Conservation (phyloP, 2,888 invertebrate species). For the Chrysotoxum bicinctum region DNA sequence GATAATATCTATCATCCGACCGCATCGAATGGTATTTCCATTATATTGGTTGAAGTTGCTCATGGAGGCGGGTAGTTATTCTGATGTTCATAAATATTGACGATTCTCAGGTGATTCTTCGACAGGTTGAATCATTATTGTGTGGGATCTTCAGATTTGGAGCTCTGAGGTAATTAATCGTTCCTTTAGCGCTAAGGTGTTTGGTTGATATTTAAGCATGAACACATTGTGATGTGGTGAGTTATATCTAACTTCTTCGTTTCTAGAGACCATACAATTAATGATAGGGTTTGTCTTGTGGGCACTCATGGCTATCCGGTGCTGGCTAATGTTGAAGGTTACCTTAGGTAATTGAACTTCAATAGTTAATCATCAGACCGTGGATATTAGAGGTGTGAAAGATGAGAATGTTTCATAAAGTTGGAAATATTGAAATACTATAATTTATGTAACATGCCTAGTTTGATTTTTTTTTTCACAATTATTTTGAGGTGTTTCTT, state of each 20-base stretch:
- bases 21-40: constrained; percentile 41
- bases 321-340: constrained; percentile 47
- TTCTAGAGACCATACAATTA: constrained; percentile 5
- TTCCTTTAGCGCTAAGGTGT: background rate
- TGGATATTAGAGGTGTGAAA: background rate
- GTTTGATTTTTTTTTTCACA: background rate
- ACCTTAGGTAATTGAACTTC: constrained; percentile 52
- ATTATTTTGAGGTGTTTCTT: background rate
- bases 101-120: constrained; percentile 51
- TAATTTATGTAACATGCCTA: background rate
- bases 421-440: background rate
- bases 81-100: constrained; percentile 40
- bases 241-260: constrained; percentile 9
- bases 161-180: constrained; percentile 40
- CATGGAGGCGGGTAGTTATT: constrained; percentile 17
- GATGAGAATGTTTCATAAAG: background rate
- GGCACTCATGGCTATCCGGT: constrained; percentile 36
- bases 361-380: constrained; percentile 13
- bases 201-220: constrained; percentile 21
- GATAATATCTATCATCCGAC: constrained; percentile 23
- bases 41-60: background rate
- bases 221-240: constrained; percentile 1
- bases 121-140: constrained; percentile 41
- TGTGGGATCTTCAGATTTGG: constrained; percentile 30
- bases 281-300: constrained; percentile 27